phyloP scores from a whole-genome alignment of 2,113 vertebrate species.

The Azemiops feae region DNA sequence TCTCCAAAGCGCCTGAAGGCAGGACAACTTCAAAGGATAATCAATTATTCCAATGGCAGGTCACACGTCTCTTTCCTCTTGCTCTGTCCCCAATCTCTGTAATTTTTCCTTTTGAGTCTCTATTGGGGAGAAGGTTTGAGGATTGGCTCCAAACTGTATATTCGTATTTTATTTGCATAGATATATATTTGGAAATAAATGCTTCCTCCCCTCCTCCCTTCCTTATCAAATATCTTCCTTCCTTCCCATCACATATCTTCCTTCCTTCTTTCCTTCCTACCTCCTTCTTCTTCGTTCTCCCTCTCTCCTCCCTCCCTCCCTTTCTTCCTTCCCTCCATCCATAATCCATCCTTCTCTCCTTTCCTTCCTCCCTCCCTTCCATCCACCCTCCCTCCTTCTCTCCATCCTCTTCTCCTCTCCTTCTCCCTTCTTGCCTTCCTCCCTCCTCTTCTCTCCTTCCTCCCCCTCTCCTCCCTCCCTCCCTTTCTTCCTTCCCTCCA shows the following conservation, averaged over 20 bases:
- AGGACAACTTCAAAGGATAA: conserved; percentile 77
- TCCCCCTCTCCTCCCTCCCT: too few species aligned
- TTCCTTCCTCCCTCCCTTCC: neutral
- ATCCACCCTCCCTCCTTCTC: too few species aligned
- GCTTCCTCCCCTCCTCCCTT: neutral
- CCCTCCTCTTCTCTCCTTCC: too few species aligned
- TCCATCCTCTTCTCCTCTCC: too few species aligned
- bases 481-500: too few species aligned
- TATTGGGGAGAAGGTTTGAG: neutral
- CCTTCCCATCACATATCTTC: too few species aligned
- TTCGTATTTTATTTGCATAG: neutral
- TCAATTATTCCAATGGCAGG: conserved; percentile 80
- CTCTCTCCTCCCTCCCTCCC: neutral
- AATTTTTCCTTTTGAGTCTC: neutral
- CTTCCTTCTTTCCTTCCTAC: neutral
- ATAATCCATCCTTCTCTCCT: neutral
- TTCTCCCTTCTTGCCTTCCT: fast-evolving
- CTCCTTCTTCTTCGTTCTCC: too few species aligned
- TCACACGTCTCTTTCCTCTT: conserved; percentile 44
- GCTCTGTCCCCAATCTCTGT: conserved; percentile 22
- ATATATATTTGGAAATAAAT: neutral
- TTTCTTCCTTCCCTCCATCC: neutral
- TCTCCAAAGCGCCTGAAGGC: too few species aligned
- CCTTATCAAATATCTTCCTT: too few species aligned
- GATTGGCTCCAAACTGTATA: neutral